phyloP scores from a whole-genome alignment of 2,888 invertebrate species.

The Antheraea yamamai region DNA sequence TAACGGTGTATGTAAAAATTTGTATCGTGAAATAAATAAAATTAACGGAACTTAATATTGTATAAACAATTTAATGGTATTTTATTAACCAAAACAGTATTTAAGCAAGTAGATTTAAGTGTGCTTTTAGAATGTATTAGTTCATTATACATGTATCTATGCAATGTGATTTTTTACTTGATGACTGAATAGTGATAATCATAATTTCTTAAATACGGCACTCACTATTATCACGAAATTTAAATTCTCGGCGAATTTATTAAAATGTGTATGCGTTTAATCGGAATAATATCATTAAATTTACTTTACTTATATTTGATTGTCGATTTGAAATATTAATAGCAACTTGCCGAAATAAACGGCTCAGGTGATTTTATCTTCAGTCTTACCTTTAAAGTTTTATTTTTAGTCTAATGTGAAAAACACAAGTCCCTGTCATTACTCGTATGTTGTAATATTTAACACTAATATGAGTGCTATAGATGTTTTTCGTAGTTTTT shows the following conservation, averaged over 20 bases:
- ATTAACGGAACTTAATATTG: not conserved
- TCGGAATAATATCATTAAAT: not conserved
- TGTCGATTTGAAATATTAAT: not conserved
- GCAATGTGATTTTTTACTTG: not conserved
- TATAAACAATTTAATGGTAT: constrained; percentile 23
- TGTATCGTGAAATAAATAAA: not conserved
- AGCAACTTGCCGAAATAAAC: not conserved
- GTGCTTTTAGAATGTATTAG: constrained; percentile 24
- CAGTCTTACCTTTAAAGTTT: not conserved
- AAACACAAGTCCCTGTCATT: not conserved
- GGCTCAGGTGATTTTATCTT: not conserved
- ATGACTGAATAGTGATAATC: constrained; percentile 5
- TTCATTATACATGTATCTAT: not conserved
- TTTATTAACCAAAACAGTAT: constrained; percentile 30
- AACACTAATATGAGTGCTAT: not conserved
- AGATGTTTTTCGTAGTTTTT: not conserved
- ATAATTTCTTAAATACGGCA: not conserved
- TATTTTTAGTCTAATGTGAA: not conserved
- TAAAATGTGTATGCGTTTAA: not conserved
- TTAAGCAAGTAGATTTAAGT: constrained; percentile 29
- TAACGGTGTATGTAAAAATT: not conserved
- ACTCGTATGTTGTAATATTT: not conserved
- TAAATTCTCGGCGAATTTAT: not conserved
- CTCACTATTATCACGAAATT: not conserved
- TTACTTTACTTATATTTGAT: constrained; percentile 7